Conservation (phyloP, 2,888 invertebrate genomes). For the Drosophila cognata region DNA sequence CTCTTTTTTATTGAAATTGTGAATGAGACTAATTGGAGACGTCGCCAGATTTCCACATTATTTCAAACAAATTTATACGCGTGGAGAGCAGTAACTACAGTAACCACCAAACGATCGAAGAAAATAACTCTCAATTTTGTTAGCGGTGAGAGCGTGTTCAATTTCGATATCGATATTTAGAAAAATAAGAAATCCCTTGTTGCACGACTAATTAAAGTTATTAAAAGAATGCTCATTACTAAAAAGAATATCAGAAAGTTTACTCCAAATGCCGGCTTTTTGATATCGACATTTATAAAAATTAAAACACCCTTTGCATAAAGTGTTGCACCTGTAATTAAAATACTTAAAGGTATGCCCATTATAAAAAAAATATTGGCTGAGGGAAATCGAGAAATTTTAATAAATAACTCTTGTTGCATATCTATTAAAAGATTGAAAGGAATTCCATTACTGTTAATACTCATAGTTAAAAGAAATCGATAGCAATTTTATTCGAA, state of each 20-base stretch:
- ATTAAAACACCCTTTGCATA: not conserved
- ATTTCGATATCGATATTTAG: constrained; percentile 9
- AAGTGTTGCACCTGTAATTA: not conserved
- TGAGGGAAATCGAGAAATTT: not conserved
- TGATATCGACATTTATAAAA: not conserved
- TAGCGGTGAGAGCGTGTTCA: constrained; percentile 9
- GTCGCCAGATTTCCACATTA: constrained; percentile 26
- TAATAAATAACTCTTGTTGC: not conserved
- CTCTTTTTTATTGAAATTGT: constrained; percentile 9
- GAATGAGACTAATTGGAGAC: constrained; percentile 32
- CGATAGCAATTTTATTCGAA: not conserved
- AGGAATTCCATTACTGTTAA: not conserved
- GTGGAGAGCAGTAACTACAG: constrained; percentile 15
- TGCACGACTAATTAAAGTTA: not conserved
- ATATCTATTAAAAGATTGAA: not conserved
- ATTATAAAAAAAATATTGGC: not conserved
- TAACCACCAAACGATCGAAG: constrained; percentile 29
- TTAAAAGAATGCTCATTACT: not conserved
- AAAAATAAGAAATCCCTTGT: not conserved
- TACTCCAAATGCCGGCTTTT: not conserved
- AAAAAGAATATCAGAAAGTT: not conserved
- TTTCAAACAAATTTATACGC: constrained; percentile 34
- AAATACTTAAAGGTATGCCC: not conserved
- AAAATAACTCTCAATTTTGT: constrained; percentile 39
- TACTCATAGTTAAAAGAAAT: not conserved